A percentile compares a stretch with the other conserved stretches of the same genome.
Conservation (phyloP, 2,888 invertebrate species). For the Macrosiphum euphorbiae region DNA sequence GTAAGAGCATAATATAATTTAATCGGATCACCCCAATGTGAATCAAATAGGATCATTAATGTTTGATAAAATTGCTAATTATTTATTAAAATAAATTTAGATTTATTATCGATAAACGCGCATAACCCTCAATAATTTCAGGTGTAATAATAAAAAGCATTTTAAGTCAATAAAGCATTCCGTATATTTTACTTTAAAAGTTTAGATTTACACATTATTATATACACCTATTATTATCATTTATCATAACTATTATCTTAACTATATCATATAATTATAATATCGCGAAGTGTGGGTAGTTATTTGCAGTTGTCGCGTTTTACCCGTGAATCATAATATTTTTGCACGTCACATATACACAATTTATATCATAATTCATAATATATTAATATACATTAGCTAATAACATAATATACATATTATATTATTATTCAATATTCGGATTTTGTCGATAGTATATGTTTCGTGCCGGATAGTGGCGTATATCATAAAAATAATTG, state of each 20-base stretch:
- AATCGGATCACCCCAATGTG: background rate
- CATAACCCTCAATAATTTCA: background rate
- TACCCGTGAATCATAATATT: background rate
- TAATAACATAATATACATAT: background rate
- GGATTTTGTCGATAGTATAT: background rate
- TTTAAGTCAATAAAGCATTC: background rate
- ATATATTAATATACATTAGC: background rate
- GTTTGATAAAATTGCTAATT: background rate
- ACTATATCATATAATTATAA: background rate
- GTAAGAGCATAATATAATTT: background rate
- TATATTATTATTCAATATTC: background rate
- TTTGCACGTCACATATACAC: background rate
- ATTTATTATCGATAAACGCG: background rate
- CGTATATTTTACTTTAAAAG: background rate
- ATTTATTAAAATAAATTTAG: background rate
- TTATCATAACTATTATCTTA: background rate
- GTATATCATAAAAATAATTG: too few relatives aligned
- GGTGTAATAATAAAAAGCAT: background rate
- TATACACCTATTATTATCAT: background rate
- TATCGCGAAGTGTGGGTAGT: background rate
- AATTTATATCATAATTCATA: background rate
- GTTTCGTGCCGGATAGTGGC: background rate
- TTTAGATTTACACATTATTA: background rate
- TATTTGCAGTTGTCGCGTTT: background rate
- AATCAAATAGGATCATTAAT: background rate